Conservation (phyloP, 2,113 vertebrate genomes). For the Excalfactoria chinensis region DNA sequence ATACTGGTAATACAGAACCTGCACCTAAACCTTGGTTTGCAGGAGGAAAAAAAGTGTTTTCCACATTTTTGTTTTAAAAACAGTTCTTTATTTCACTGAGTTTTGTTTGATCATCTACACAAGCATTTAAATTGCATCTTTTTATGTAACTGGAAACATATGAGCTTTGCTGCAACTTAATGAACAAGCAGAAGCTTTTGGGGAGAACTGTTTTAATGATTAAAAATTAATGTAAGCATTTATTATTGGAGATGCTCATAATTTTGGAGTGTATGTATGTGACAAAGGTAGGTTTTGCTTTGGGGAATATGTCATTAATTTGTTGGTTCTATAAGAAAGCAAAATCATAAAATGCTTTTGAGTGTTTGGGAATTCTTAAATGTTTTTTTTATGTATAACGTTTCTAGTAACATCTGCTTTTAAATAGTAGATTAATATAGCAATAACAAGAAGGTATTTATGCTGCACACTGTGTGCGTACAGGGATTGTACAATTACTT, state of each 20-base stretch:
- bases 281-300: not conserved
- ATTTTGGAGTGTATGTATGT: not conserved
- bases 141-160: not conserved
- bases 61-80: not conserved
- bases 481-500: not conserved
- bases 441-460: not conserved
- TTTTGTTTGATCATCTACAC: conserved; percentile 5
- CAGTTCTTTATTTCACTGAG: not conserved
- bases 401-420: not conserved
- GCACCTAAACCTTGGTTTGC: not conserved
- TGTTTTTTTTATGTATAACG: not conserved
- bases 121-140: conserved; percentile 5
- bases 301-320: not conserved
- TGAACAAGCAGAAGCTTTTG: not conserved
- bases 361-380: not conserved
- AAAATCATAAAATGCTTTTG: not conserved
- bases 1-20: not conserved
- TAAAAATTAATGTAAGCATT: not conserved
- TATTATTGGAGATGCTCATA: not conserved
- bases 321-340: not conserved
- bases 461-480: not conserved
- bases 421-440: not conserved
- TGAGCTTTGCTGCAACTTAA: not conserved
- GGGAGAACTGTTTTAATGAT: not conserved
- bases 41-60: not conserved